Base-by-base conservation (phyloP, 1,140 invertebrate genomes). In the Elysia chlorotica region DNA sequence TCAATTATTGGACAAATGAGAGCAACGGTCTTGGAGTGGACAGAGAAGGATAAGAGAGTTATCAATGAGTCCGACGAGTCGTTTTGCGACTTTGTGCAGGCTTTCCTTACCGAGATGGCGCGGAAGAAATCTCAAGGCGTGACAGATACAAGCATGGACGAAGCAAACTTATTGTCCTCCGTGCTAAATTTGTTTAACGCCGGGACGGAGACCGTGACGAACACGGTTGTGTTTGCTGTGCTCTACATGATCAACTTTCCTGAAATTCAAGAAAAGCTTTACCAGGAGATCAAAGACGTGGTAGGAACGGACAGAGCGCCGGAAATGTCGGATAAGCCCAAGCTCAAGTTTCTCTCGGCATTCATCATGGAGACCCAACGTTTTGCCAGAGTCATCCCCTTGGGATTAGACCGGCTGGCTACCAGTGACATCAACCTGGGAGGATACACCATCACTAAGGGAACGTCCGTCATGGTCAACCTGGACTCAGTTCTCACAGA, bases 201-300 rank as follows among this genome's bases (percentile, higher is more conserved):
- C 61, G 79, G 79, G 5, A 74, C 73, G 0, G 79, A 79, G 35
- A 80, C 77, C 6, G 74, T 71, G 36, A 30, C 77, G 28, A 75
- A 73, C 5, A 65, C 79, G 10, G 62, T 81, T 14, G 38, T 48
- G 5, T 81, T 96, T 96, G 93, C 94, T 78, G 86, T 96, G 21
- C 87, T 97, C 3, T 93, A 92, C 76, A 91, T 97, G 89, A 92
- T 93, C 0, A 83, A 90, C n/a, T 85, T 95, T 87, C 92, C 91
- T 14, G 87, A 92, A 2, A 90, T 93, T 0, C 94, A 95, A 82
- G 89, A 88, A 28, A 91, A 59, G 30, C 17, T 10, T 21, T 19
- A 59, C 25, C 21, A 33, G 19, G 54, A 35, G 54, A 31, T 62
- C n/a, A 28, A n/a, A 65, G 19, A 63, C n/a, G 37, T 35, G 37